Evolutionary conservation across 2,888 invertebrate genomes (phyloP).

Genomic region (Diplazon laetatorius): DNA sequence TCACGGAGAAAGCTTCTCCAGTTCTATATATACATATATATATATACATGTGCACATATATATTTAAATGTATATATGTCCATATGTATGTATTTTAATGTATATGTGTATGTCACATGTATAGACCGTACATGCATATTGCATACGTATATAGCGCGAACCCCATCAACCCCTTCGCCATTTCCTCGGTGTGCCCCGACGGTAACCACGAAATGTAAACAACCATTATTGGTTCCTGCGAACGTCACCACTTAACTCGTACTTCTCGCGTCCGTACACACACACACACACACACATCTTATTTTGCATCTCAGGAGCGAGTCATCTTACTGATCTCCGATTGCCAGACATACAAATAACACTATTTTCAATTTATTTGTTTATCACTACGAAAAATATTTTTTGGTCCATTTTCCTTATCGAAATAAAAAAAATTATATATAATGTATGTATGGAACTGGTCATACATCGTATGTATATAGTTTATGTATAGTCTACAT

Average conservation of each 20-base stretch:
- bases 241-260: conserved; percentile 53
- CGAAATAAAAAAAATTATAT: too few species aligned
- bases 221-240: conserved; percentile 64
- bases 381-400: too few species aligned
- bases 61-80: background rate
- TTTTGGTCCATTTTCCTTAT: too few species aligned
- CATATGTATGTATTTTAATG: too few species aligned
- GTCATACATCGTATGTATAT: too few species aligned
- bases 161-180: conserved; percentile 39
- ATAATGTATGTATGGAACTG: too few species aligned
- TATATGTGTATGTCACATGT: too few species aligned
- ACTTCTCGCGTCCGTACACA: background rate
- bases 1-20: conserved; percentile 50
- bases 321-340: background rate
- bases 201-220: conserved; percentile 61
- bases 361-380: background rate
- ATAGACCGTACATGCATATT: conserved; percentile 22
- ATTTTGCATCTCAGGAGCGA: background rate
- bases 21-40: background rate
- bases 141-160: too few species aligned
- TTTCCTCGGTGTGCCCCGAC: conserved; percentile 49
- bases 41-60: conserved; percentile 7
- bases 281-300: too few species aligned
- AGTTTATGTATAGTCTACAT: background rate
- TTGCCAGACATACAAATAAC: background rate